Percentiles rank a stretch among this genome's conserved stretches.
Conservation (phyloP, 1,140 invertebrate species). For the Bombyx mori region ASM3026992v2 NC_085110.1:764001-764500, state of each 20-base stretch:
- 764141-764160: conserved; percentile 41
- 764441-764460: too few species aligned
- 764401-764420: too few species aligned
- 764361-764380: too few species aligned
- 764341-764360: conserved; percentile 40
- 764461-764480: too few species aligned
- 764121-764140: conserved; percentile 76
- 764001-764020: conserved; percentile 35
- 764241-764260: conserved; percentile 79
- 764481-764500: too few species aligned
- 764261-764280: conserved; percentile 76
- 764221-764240: conserved; percentile 84
- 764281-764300: conserved; percentile 75
- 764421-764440: too few species aligned
- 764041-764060: conserved; percentile 76
- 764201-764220: conserved; percentile 75
- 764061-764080: conserved; percentile 72
- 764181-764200: conserved; percentile 67
- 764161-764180: conserved; percentile 51
- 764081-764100: conserved; percentile 77
- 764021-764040: conserved; percentile 72
- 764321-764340: conserved; percentile 81
- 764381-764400: too few species aligned
- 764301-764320: conserved; percentile 75
- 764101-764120: conserved; percentile 87